Base-by-base conservation (phyloP, 2,888 invertebrate species). In the Nysson spinosus region DNA sequence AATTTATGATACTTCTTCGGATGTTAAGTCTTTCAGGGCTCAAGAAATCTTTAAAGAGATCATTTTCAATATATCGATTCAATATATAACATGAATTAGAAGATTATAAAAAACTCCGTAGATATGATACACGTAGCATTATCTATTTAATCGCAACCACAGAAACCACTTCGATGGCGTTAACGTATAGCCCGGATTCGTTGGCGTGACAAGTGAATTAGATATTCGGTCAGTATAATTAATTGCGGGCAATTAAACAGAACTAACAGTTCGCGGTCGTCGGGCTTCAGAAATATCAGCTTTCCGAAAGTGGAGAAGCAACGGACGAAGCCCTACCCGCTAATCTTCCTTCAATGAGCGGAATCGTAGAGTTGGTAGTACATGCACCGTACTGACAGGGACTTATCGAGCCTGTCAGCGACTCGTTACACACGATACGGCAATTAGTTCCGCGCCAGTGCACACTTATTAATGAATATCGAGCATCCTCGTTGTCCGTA, bases 181-280 rank as follows among this genome's bases (percentile, higher is more conserved):
- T n/a, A n/a, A n/a, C n/a, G n/a, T n/a, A n/a, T n/a, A n/a, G n/a
- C n/a, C n/a, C n/a, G n/a, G n/a, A n/a, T n/a, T n/a, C n/a, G n/a
- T n/a, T n/a, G n/a, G n/a, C n/a, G n/a, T n/a, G n/a, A n/a, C n/a
- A n/a, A n/a, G n/a, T n/a, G n/a, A n/a, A n/a, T n/a, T n/a, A n/a
- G n/a, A n/a, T n/a, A n/a, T n/a, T n/a, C n/a, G n/a, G 4, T 22
- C 51, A 35, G 42, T 43, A 30, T 54, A 69, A 75, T 77, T 66
- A 77, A 79, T 65, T 63, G 47, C 52, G 20, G 39, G 20, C 72
- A 74, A 75, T 78, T 75, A 70, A 57, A 55, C 51, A 55, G 57
- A 69, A 74, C 62, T 63, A 69, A 77, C 67, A 58, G 43, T 49
- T 17, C 30, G 62, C 57, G 51, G 42, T 66, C 61, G 62, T 72